A percentile compares a stretch with the other conserved stretches of the same genome.
Conservation (phyloP, 2,113 vertebrate species). For the Ctenodactylus gundi region DNA sequence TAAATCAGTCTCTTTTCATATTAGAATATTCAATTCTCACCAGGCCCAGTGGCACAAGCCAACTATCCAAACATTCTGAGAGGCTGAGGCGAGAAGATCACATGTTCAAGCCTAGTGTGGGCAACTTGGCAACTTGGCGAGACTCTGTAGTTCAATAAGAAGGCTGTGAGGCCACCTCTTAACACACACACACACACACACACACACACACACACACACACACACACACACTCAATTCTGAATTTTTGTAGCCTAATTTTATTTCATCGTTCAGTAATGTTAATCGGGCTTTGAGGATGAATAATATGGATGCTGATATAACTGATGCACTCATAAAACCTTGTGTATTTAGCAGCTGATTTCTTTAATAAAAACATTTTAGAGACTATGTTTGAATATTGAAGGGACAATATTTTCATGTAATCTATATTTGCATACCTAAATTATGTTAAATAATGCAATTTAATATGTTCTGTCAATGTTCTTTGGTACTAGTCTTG, state of each 20-base stretch:
- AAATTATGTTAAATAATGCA: background rate
- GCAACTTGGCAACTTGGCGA: too few relatives aligned
- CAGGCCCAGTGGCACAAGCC: too few relatives aligned
- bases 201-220: too few relatives aligned
- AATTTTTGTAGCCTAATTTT: slow-evolving; percentile 10
- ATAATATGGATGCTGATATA: background rate
- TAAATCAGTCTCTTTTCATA: background rate
- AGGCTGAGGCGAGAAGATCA: too few relatives aligned
- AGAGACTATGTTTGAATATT: background rate
- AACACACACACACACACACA: too few relatives aligned
- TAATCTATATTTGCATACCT: background rate
- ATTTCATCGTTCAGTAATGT: background rate
- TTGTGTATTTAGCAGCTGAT: background rate
- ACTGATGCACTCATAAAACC: background rate
- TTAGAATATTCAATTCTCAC: background rate
- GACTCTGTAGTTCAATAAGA: too few relatives aligned
- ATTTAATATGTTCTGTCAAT: background rate
- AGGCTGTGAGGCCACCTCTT: too few relatives aligned
- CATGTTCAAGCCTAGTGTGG: too few relatives aligned
- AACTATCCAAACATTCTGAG: too few relatives aligned
- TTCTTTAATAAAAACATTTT: slow-evolving; percentile 33
- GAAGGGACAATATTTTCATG: background rate
- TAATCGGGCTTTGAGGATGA: background rate
- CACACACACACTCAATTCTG: too few relatives aligned
- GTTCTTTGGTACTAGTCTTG: background rate